These are phyloP conservation scores for Zapornia atra DNA, from an alignment of 2,113 vertebrate species.

Conservation along the genomic window DNA sequence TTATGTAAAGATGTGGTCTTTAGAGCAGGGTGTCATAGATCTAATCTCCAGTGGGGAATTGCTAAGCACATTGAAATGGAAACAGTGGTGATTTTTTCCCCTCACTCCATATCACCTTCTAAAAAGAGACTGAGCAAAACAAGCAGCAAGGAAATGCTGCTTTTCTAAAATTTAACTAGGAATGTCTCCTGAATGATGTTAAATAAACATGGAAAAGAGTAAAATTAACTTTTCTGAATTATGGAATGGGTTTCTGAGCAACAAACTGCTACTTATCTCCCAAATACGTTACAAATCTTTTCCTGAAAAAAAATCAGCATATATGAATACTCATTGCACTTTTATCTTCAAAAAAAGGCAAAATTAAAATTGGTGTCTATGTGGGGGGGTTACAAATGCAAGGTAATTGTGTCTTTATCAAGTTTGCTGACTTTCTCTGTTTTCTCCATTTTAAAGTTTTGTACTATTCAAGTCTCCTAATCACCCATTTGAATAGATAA, in stretches of 20 bases:
- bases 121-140: neutral
- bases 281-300: neutral
- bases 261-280: neutral
- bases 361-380: conserved; percentile 35
- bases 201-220: neutral
- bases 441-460: conserved; percentile 43
- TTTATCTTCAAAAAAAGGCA: conserved; percentile 37
- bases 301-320: neutral
- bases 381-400: conserved; percentile 1
- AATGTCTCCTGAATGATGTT: neutral
- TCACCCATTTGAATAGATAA: conserved; percentile 31
- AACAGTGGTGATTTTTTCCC: neutral
- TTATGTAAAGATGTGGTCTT: neutral
- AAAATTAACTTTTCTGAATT: conserved; percentile 38
- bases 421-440: conserved; percentile 13
- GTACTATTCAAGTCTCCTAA: conserved; percentile 42
- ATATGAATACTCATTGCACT: conserved; percentile 54
- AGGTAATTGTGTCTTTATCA: conserved; percentile 56
- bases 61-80: neutral
- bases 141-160: neutral
- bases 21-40: neutral
- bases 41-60: neutral
- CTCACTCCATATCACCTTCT: neutral
- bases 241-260: conserved; percentile 18
- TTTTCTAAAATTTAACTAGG: neutral